Percentiles rank a stretch among this genome's conserved stretches.
Evolutionary conservation across 2,113 vertebrate species (phyloP).

Genomic region (Nannobrachium achirus): DNA sequence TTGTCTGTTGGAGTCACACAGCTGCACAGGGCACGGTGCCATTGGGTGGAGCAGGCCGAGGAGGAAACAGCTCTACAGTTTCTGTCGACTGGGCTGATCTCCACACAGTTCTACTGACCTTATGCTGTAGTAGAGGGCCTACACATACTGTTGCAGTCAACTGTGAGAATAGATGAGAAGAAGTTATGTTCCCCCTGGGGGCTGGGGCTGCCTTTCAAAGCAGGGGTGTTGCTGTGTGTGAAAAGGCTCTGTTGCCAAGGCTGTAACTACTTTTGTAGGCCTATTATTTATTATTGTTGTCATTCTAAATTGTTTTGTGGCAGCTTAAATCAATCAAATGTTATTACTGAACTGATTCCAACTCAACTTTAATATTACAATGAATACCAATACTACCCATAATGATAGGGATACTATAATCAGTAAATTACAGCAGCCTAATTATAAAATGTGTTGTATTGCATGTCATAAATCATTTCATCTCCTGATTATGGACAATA

Average conservation of each 20-base stretch:
- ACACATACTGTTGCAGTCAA: no score
- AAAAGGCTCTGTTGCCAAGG: no score
- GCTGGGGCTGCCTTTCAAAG: no score
- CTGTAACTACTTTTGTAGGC: not conserved
- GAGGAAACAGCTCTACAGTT: slow-evolving; percentile 60
- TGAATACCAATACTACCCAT: no score
- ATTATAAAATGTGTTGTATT: not conserved
- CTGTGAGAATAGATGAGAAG: no score
- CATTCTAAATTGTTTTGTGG: not conserved
- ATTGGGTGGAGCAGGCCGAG: slow-evolving; percentile 72
- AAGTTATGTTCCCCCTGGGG: no score
- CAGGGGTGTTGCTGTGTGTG: no score
- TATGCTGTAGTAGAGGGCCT: no score
- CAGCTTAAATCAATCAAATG: not conserved
- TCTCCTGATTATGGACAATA: not conserved
- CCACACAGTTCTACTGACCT: slow-evolving; percentile 29
- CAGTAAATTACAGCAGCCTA: not conserved
- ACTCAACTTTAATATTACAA: not conserved
- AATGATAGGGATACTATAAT: not conserved
- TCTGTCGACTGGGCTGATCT: slow-evolving; percentile 62
- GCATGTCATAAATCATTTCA: no score
- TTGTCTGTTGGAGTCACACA: slow-evolving; percentile 60
- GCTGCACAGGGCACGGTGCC: slow-evolving; percentile 70
- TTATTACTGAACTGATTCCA: not conserved
- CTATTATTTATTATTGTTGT: no score